Evolutionary conservation across 2,797 vertebrate genomes (phyloP), one percentile per base, ranked within the genome.

Genomic region (Dendrocincla tyrannina): DNA sequence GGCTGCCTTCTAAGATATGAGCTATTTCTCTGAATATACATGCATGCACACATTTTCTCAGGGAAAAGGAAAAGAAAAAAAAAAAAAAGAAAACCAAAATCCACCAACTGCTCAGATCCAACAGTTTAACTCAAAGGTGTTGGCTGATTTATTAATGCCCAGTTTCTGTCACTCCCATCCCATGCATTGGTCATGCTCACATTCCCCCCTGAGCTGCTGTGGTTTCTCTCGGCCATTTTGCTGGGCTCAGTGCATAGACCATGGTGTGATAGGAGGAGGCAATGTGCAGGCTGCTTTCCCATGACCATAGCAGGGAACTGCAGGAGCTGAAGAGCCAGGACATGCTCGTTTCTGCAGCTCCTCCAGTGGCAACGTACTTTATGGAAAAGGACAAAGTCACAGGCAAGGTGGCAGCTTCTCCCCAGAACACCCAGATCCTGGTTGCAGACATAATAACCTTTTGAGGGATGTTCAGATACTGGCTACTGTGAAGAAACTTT

Each of bases 401-500:
- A 20, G 28, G 4, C 1, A 1, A 12, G 4, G 32, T 46, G 46
- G 50, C 27, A 85, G 39, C 44, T 70, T n/a, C n/a, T 49, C 3
- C 3, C 37, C 3, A 3, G 14, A 63, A 47, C 1, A 2, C 14
- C 35, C 1, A 1, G 41, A 53, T 22, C 4, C 1, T 17, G 25
- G n/a, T 67, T 5, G 1, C 28, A 42, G 50, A 24, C 4, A 4
- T 0, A 0, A 9, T 1, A 35, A 13, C 22, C 17, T 88, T 62
- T 63, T 75, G 53, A 63, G 19, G 16, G 23, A 32, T 74, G 37
- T 55, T 60, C 25, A 63, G 46, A 82, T 73, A 19, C 53, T 62
- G 33, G 60, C 13, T 58, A 46, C 50, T 5, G 17, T 93, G 64
- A 74, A 87, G 47, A 77, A 66, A 35, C 18, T 72, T 79, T 33